Evolutionary conservation across 92 coral and sea anemone genomes (phyloP).

Genomic region (Epizoanthus stellaris): DNA sequence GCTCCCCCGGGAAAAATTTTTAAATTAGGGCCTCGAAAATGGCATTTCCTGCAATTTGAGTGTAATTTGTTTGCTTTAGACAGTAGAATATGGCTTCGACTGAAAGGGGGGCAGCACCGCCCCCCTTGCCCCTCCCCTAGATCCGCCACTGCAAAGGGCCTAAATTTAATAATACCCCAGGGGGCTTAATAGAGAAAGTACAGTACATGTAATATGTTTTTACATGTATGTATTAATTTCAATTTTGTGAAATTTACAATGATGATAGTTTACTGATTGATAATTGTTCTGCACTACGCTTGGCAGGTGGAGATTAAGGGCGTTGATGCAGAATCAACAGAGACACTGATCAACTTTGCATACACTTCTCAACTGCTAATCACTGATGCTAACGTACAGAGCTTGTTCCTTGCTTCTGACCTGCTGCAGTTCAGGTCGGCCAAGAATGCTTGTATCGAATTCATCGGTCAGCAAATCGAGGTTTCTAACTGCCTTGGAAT

Average conservation of each 20-base stretch:
- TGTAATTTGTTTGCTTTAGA: too few relatives aligned
- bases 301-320: slow-evolving; percentile 88
- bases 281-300: background rate
- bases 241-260: background rate
- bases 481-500: slow-evolving; percentile 89
- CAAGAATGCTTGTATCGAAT: slow-evolving; percentile 87
- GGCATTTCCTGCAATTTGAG: too few relatives aligned
- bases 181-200: too few relatives aligned
- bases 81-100: too few relatives aligned
- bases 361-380: slow-evolving; percentile 90
- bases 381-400: slow-evolving; percentile 89
- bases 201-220: too few relatives aligned
- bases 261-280: background rate
- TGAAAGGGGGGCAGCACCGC: too few relatives aligned
- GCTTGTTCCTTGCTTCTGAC: slow-evolving; percentile 88
- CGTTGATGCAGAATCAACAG: slow-evolving; percentile 78
- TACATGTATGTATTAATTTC: too few relatives aligned
- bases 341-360: slow-evolving; percentile 80
- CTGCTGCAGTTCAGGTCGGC: slow-evolving; percentile 88
- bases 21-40: too few relatives aligned
- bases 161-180: too few relatives aligned
- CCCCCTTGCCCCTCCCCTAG: too few relatives aligned
- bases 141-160: too few relatives aligned
- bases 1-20: too few relatives aligned
- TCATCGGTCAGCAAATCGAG: slow-evolving; percentile 87